phyloP scores from a whole-genome alignment of 2,888 invertebrate species.

The Clostera curtula region DNA sequence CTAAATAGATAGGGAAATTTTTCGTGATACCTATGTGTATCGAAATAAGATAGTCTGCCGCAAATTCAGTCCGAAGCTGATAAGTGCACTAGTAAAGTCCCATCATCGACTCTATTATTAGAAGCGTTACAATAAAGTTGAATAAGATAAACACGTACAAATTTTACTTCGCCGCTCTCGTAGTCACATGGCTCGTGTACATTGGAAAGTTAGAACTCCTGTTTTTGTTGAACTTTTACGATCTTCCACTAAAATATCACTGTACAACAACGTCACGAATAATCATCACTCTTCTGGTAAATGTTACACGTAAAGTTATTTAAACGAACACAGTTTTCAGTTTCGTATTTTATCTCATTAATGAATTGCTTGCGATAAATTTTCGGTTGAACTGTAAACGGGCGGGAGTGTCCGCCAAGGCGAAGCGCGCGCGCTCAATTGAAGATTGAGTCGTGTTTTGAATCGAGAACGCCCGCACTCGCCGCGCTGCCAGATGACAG shows the following conservation, averaged over 20 bases:
- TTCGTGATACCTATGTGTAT: no score
- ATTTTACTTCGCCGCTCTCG: conserved; percentile 48
- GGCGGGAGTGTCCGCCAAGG: conserved; percentile 28
- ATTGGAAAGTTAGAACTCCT: conserved; percentile 55
- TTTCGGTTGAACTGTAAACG: no score
- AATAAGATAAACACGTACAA: conserved; percentile 58
- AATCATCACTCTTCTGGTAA: conserved; percentile 31
- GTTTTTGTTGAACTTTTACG: conserved; percentile 51
- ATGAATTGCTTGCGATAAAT: no score
- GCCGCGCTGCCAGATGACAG: conserved; percentile 53
- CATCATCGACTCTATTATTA: conserved; percentile 33
- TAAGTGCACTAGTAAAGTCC: conserved; percentile 17
- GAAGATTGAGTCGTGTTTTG: conserved; percentile 25
- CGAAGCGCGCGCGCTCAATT: conserved; percentile 48
- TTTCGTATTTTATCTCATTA: conserved; percentile 22
- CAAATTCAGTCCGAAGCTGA: conserved; percentile 1
- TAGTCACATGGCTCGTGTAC: conserved; percentile 66
- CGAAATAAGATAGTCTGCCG: no score
- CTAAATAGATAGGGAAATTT: no score
- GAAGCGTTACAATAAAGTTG: conserved; percentile 44
- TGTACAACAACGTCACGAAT: conserved; percentile 36
- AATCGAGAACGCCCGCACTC: conserved; percentile 25
- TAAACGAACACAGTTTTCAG: conserved; percentile 16
- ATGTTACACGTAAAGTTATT: conserved; percentile 18
- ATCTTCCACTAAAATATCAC: conserved; percentile 49